Evolutionary conservation across 2,113 vertebrate genomes (phyloP).

Genomic region (Gymnarchus niloticus): DNA sequence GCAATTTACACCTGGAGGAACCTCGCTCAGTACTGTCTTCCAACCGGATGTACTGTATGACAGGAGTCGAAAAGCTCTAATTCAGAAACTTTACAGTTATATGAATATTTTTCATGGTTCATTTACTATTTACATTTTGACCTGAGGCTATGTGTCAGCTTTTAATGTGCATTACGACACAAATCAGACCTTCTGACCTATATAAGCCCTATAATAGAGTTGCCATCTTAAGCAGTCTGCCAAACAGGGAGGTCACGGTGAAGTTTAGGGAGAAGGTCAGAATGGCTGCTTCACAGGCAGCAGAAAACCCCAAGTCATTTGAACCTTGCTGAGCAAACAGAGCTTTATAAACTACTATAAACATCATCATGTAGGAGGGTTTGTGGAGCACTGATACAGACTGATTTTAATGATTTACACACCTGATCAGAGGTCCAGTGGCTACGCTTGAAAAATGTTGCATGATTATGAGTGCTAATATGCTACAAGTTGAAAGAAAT

Average conservation of each 20-base stretch:
- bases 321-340: slow-evolving; percentile 8
- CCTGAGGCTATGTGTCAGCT: no score
- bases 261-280: not conserved
- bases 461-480: not conserved
- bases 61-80: not conserved
- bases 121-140: no score
- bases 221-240: not conserved
- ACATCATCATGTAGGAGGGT: not conserved
- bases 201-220: not conserved
- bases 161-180: not conserved
- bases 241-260: not conserved
- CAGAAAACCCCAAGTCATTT: not conserved
- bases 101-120: not conserved
- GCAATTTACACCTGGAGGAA: not conserved
- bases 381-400: not conserved
- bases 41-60: not conserved
- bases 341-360: slow-evolving; percentile 4
- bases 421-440: not conserved
- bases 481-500: not conserved
- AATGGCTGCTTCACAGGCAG: not conserved
- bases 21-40: not conserved
- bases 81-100: not conserved
- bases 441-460: not conserved
- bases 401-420: not conserved
- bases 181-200: not conserved